Conservation (phyloP, 1,140 invertebrate species). For the Lepidurus couesii region DNA sequence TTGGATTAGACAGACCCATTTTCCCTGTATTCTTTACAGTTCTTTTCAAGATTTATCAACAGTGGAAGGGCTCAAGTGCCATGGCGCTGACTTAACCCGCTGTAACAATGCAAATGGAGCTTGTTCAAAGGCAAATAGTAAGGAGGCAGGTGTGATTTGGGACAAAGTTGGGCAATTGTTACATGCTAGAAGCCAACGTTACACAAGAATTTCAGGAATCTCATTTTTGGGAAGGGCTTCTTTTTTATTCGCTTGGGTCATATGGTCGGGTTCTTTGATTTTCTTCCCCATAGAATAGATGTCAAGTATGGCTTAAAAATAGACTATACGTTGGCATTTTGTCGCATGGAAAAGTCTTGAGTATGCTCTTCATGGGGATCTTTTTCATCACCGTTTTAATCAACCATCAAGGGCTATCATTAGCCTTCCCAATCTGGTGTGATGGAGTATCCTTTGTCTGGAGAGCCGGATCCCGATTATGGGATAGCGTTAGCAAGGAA, state of each 20-base stretch:
- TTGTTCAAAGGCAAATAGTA: background rate
- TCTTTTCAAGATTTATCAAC: conserved; percentile 9
- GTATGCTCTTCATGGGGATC: background rate
- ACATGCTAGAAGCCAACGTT: background rate
- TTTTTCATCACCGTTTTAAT: background rate
- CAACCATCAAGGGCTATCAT: background rate
- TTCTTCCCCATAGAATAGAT: no score
- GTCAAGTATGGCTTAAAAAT: no score
- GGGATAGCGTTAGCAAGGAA: background rate
- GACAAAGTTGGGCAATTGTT: background rate
- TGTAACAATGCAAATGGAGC: background rate
- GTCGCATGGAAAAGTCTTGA: background rate
- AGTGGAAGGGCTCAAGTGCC: background rate
- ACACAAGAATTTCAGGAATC: background rate
- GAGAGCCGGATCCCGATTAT: background rate
- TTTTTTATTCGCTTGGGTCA: no score
- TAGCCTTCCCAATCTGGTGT: conserved; percentile 3
- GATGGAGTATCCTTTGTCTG: conserved; percentile 8
- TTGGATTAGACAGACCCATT: background rate
- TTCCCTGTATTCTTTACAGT: background rate
- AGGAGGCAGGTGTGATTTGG: background rate
- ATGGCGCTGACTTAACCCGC: background rate
- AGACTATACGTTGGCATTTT: background rate
- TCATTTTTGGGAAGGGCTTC: background rate
- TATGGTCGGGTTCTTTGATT: no score